Percentiles rank a stretch among this genome's conserved stretches.
These are phyloP conservation scores for Syritta pipiens DNA, from an alignment of 2,888 invertebrate species.

Conservation along the genomic window DNA sequence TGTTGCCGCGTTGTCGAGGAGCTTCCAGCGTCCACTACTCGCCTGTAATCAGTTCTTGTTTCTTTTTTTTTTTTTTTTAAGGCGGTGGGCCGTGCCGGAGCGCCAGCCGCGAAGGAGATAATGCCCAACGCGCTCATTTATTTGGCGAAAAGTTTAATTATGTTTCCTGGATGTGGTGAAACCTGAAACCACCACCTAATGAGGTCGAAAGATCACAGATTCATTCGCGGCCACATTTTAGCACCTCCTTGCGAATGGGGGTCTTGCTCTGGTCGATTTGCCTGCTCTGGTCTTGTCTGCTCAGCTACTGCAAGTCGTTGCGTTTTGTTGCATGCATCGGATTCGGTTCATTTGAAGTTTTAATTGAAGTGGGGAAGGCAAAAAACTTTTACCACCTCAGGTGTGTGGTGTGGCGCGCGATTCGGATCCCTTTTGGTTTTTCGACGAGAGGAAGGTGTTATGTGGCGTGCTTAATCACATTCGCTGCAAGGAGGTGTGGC, in stretches of 20 bases:
- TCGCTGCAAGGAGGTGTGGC: constrained; percentile 48
- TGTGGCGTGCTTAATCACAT: constrained; percentile 46
- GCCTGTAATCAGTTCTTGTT: constrained; percentile 48
- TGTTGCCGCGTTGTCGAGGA: constrained; percentile 22
- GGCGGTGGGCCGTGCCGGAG: constrained; percentile 26
- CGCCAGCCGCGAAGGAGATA: constrained; percentile 31
- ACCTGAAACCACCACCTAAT: constrained; percentile 59
- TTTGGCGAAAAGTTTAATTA: constrained; percentile 68
- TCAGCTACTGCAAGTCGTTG: too few relatives aligned
- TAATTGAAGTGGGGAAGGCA: constrained; percentile 34
- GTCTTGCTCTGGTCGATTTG: constrained; percentile 30
- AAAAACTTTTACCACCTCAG: constrained; percentile 67
- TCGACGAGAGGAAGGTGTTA: constrained; percentile 46
- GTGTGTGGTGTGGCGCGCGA: constrained; percentile 17
- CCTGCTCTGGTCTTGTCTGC: too few relatives aligned
- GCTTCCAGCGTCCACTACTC: constrained; percentile 28
- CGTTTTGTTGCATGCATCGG: not conserved
- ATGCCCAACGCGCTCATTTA: constrained; percentile 45
- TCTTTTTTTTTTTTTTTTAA: constrained; percentile 25
- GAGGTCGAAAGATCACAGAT: constrained; percentile 68
- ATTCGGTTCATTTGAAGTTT: constrained; percentile 60
- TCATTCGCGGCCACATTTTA: constrained; percentile 42
- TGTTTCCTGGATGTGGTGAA: constrained; percentile 67
- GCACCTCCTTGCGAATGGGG: constrained; percentile 49
- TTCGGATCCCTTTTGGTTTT: constrained; percentile 37